Evolutionary conservation across 2,888 invertebrate species (phyloP).

Genomic region (Drosophila eohydei): DNA sequence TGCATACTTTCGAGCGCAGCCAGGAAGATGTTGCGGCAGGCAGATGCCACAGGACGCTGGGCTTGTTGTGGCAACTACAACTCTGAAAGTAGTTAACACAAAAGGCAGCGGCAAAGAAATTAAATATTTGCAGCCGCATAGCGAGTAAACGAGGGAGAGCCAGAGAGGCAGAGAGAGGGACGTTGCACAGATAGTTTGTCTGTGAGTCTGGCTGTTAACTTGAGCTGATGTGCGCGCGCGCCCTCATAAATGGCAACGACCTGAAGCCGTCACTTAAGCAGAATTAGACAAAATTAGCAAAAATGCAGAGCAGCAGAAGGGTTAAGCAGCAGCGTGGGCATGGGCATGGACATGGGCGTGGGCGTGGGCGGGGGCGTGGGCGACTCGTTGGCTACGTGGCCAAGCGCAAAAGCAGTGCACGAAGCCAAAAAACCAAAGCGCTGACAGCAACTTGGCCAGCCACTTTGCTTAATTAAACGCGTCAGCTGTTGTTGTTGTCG

Average conservation of each 20-base stretch:
- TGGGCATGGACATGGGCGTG: neutral
- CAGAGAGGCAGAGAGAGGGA: neutral
- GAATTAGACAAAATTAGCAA: slow-evolving; percentile 76
- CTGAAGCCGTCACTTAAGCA: slow-evolving; percentile 44
- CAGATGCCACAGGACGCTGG: slow-evolving; percentile 6
- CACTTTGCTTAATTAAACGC: slow-evolving; percentile 80
- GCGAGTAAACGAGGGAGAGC: no score
- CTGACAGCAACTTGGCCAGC: slow-evolving; percentile 63
- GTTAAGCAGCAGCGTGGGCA: neutral
- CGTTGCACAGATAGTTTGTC: neutral
- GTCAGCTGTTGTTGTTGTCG: slow-evolving; percentile 43
- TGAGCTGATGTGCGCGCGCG: slow-evolving; percentile 15
- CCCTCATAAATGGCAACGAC: slow-evolving; percentile 67
- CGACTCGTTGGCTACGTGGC: slow-evolving; percentile 2
- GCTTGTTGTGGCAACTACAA: slow-evolving; percentile 25
- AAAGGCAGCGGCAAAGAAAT: slow-evolving; percentile 64
- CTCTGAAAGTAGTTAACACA: slow-evolving; percentile 40
- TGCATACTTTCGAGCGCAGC: slow-evolving; percentile 20
- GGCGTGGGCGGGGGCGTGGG: neutral
- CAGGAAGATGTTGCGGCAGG: slow-evolving; percentile 14
- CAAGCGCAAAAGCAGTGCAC: slow-evolving; percentile 27
- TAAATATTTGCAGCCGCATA: slow-evolving; percentile 61
- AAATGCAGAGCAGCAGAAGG: slow-evolving; percentile 35
- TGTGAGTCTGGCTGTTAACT: slow-evolving; percentile 25
- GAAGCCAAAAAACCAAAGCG: slow-evolving; percentile 33